Base-by-base conservation (phyloP, 1,140 invertebrate genomes). In the Drosophila novamexicana region DNA sequence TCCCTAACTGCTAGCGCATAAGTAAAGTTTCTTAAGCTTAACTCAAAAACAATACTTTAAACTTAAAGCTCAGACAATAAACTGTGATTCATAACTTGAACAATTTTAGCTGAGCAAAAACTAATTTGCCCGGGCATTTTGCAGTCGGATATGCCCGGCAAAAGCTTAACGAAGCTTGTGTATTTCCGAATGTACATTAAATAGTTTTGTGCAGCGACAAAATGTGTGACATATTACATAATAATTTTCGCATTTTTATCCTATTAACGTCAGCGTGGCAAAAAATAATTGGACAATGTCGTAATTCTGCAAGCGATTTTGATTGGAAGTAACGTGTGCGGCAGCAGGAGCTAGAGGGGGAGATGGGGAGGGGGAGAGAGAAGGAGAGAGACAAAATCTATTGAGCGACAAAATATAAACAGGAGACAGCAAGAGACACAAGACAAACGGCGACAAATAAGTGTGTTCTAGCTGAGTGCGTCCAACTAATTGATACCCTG, bases 161-260 rank as follows among this genome's bases (percentile, higher is more conserved):
- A 18, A 29, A 34, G n/a, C 2, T 18, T 3, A 6, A 7, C 16
- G 29, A 6, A 34, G 29, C 50, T 64, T 57, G 36, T 58, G 7
- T 52, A 37, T 66, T 65, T 58, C 32, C 63, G 39, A 50, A 50
- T 34, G 61, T 47, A 65, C 68, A 67, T 72, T 72, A 59, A 67
- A 67, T 72, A 72, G 63, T 67, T 72, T 44, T 40, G 56, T 67
- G 54, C 62, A 72, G 63, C 68, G 58, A 72, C 74, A 76, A 66
- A 67, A 73, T 63, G 53, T 68, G 52, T 78, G 72, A 78, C 76
- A 78, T 78, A 78, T 75, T 78, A 70, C 66, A 71, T 65, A 78
- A 78, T 78, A 78, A 78, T 71, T 70, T 78, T 75, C 76, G 52
- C 72, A 78, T 78, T 78, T 78, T 78, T 75, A 75, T 75, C 72